A percentile compares a stretch with the other conserved stretches of the same genome.
These are phyloP conservation scores for Camelus bactrianus DNA, from an alignment of 2,113 vertebrate genomes.

Conservation along the genomic window DNA sequence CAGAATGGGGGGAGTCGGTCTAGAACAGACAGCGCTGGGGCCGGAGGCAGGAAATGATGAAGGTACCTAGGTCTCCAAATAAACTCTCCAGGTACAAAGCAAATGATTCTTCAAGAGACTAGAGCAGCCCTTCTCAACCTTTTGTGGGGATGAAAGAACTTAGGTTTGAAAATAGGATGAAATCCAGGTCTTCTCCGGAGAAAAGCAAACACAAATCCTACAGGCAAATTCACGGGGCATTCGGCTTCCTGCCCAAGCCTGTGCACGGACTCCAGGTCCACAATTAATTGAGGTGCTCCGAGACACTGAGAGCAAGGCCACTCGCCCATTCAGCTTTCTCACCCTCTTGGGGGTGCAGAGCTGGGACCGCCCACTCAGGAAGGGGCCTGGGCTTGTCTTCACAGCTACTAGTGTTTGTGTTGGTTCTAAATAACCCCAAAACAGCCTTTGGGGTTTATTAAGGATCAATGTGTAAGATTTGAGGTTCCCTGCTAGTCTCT, in stretches of 20 bases:
- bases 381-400: not conserved
- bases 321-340: not conserved
- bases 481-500: not conserved
- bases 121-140: not conserved
- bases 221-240: not conserved
- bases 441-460: not conserved
- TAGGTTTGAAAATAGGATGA: constrained; percentile 22
- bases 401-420: not conserved
- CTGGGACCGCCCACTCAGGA: not conserved
- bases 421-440: constrained; percentile 4
- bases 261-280: not conserved
- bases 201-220: constrained; percentile 27
- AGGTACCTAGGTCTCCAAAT: not conserved
- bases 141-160: not conserved
- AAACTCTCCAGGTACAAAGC: not conserved
- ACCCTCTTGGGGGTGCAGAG: not conserved
- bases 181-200: not conserved
- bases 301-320: not conserved
- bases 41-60: not conserved
- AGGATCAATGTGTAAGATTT: not conserved
- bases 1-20: not conserved
- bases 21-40: not conserved
- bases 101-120: constrained; percentile 29
- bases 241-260: not conserved
- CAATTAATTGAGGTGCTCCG: constrained; percentile 20